phyloP scores from a whole-genome alignment of 2,888 invertebrate genomes.

The Thera obeliscata region DNA sequence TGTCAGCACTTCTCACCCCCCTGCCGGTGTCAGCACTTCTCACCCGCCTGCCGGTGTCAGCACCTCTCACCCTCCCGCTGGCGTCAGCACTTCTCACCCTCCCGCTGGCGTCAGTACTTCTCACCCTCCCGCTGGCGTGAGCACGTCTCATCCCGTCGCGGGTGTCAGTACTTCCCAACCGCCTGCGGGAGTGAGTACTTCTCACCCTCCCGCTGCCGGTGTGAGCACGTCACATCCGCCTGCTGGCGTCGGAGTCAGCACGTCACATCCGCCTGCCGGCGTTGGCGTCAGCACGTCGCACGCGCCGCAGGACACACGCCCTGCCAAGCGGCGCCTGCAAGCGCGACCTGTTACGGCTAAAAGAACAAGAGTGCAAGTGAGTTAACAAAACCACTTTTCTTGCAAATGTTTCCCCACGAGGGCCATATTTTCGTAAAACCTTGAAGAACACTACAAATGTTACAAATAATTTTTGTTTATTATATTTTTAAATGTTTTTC shows the following conservation, averaged over 20 bases:
- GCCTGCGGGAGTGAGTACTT: slow-evolving; percentile 58
- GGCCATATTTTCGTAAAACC: background rate
- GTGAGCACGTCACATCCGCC: slow-evolving; percentile 57
- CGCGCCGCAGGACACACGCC: slow-evolving; percentile 69
- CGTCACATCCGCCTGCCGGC: slow-evolving; percentile 60
- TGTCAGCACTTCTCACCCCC: slow-evolving; percentile 59
- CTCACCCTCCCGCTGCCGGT: slow-evolving; percentile 51
- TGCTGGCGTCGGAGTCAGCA: slow-evolving; percentile 47
- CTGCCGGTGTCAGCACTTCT: slow-evolving; percentile 53
- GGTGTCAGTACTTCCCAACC: slow-evolving; percentile 59
- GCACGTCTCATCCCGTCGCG: slow-evolving; percentile 49
- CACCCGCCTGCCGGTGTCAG: slow-evolving; percentile 49
- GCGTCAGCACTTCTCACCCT: slow-evolving; percentile 52
- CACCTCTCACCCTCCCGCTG: slow-evolving; percentile 52
- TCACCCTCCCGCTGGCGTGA: slow-evolving; percentile 48
- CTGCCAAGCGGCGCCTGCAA: slow-evolving; percentile 71
- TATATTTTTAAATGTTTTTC: background rate
- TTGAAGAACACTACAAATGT: background rate
- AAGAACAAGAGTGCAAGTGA: slow-evolving; percentile 82
- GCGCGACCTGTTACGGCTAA: slow-evolving; percentile 77
- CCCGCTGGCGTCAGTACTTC: slow-evolving; percentile 48
- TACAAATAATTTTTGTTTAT: no score
- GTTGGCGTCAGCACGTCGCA: slow-evolving; percentile 57
- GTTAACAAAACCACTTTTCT: slow-evolving; percentile 11
- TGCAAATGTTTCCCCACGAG: background rate